These are phyloP conservation scores for Centruroides vittatus DNA, from an alignment of 1,140 invertebrate genomes.

Conservation along the genomic window DNA sequence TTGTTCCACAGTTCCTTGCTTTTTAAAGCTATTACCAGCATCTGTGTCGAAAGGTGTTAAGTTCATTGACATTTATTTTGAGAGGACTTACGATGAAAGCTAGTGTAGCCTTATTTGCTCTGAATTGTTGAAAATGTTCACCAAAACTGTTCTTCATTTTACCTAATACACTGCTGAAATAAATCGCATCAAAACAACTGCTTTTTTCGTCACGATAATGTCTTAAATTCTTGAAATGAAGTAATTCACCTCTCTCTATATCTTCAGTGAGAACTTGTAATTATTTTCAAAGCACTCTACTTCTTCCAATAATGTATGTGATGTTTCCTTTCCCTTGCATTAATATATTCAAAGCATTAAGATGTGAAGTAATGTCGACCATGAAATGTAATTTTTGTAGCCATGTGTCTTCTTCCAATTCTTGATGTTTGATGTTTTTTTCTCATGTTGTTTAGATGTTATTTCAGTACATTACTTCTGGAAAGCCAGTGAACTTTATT, in stretches of 20 bases:
- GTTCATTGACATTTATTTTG: too few relatives aligned
- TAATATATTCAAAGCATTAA: not conserved
- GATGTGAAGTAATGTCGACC: not conserved
- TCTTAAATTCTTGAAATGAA: not conserved
- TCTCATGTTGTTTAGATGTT: not conserved
- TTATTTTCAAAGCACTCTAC: not conserved
- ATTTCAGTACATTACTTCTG: not conserved
- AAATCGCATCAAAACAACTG: not conserved
- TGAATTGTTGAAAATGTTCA: too few relatives aligned
- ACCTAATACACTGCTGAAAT: not conserved
- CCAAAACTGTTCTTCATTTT: too few relatives aligned
- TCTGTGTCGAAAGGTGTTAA: too few relatives aligned
- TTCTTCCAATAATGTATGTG: conserved; percentile 1
- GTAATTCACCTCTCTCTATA: not conserved
- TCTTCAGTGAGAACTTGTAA: not conserved
- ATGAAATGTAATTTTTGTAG: not conserved
- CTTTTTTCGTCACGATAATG: not conserved
- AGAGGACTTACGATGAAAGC: too few relatives aligned
- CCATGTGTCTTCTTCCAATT: not conserved
- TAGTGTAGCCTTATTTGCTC: too few relatives aligned
- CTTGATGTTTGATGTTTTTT: not conserved
- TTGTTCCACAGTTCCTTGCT: too few relatives aligned
- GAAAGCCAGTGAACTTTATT: not conserved
- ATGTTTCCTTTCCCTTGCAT: not conserved
- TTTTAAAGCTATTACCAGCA: too few relatives aligned